Base-by-base conservation (phyloP, 30 jellyfish, hydroid and myxozoan species). In the Clytia hemisphaerica region DNA sequence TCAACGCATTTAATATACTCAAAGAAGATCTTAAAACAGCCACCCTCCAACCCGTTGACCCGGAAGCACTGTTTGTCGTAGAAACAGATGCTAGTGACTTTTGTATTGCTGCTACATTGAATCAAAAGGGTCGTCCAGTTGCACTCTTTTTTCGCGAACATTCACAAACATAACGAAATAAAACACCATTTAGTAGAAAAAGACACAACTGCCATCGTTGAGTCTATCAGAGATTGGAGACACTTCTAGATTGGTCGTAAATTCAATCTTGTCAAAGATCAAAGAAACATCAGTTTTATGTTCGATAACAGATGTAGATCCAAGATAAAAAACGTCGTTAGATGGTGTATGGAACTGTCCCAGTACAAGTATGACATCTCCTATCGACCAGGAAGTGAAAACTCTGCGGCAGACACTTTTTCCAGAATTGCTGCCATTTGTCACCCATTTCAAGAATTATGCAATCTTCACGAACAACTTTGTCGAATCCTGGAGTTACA, bases 81-180 rank as follows among this genome's bases (percentile, higher is more conserved):
- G 95, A 84, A 78, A 76, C 95, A 30, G 95, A 84, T 77, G 91
- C 94, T 30, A 77, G 94, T 34, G 94, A 85, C 27, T 26, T 78
- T 18, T 87, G 86, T 9, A 29, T 79, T 7, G 85, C 94, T 18
- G 95, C 94, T 38, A 78, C 84, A 10, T 85, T 84, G 9, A 78
- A 53, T 54, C 95, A 84, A 42, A 33, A 29, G 6, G 92, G 92
- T 1, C 24, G 72, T 32, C 92, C 92, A 0, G 92, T 80, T 6
- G 92, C 94, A 1, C 64, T 80, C 58, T 51, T 51, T 1, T 51
- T 58, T 77, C 55, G 50, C 94, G 5, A 61, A 92, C 15, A 51
- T 77, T n/a, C 61, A 76, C 19, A 61, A 60, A 26, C 53, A 54
- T 37, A 45, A 45, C 51, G 95, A 83, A 67, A 67, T 59, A 3